Evolutionary conservation across 2,797 vertebrate genomes (phyloP).

Genomic region (Brachyalestes nurse): DNA sequence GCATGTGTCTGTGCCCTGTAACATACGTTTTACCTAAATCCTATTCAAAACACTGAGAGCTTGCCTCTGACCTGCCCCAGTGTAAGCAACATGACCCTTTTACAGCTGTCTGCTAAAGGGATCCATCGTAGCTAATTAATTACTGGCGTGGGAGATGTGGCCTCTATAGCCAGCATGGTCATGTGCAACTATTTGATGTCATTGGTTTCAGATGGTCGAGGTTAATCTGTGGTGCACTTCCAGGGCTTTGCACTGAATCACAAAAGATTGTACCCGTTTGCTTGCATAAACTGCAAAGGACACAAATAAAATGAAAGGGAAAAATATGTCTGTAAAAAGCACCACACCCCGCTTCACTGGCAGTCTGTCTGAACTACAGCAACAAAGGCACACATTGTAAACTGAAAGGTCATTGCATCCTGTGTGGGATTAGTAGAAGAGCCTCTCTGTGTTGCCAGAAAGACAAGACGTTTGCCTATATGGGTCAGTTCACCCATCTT

Average conservation of each 20-base stretch:
- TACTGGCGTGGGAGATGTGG: slow-evolving; percentile 6
- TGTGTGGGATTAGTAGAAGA: slow-evolving; percentile 67
- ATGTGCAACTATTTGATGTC: background rate
- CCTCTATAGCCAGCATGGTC: background rate
- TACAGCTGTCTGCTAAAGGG: slow-evolving; percentile 21
- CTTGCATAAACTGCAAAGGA: background rate
- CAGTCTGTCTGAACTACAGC: slow-evolving; percentile 38
- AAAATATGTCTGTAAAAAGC: background rate
- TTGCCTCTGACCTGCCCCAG: slow-evolving; percentile 13
- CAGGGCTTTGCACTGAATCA: background rate
- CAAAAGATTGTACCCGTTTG: background rate
- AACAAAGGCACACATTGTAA: slow-evolving; percentile 72
- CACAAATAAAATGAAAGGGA: background rate
- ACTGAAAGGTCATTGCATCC: slow-evolving; percentile 59
- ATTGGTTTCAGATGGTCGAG: background rate
- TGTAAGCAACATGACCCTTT: slow-evolving; percentile 10
- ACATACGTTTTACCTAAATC: slow-evolving; percentile 17
- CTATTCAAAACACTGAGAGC: background rate
- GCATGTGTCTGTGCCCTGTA: background rate
- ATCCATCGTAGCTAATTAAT: slow-evolving; percentile 45
- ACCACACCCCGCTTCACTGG: slow-evolving; percentile 6
- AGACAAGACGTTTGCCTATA: slow-evolving; percentile 55
- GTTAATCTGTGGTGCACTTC: background rate
- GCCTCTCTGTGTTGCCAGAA: slow-evolving; percentile 57
- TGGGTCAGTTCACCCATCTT: slow-evolving; percentile 54